Conservation (phyloP, 1,140 invertebrate species). For the Drosophila baimaii region DNA sequence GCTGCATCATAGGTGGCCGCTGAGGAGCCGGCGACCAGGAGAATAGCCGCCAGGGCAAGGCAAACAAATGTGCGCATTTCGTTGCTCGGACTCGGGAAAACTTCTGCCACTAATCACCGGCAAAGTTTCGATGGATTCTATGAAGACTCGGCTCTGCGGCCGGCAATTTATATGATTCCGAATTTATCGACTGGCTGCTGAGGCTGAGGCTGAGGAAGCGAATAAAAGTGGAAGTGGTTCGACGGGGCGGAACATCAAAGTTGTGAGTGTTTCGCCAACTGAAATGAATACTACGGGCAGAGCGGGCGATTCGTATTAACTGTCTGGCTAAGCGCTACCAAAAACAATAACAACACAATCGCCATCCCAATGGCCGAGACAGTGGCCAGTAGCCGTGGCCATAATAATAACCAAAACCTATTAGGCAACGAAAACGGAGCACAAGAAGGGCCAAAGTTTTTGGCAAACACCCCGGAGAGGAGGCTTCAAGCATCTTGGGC, state of each 20-base stretch:
- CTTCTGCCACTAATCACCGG: constrained; percentile 53
- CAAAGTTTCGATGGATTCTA: constrained; percentile 53
- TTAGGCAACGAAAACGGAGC: constrained; percentile 56
- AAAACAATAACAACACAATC: constrained; percentile 45
- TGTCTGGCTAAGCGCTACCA: constrained; percentile 56
- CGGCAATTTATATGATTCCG: constrained; percentile 71
- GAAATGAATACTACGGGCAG: constrained; percentile 58
- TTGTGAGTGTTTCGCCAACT: constrained; percentile 54
- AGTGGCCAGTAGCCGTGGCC: constrained; percentile 27
- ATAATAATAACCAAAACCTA: constrained; percentile 78
- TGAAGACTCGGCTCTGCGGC: constrained; percentile 15
- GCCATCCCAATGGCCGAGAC: constrained; percentile 12
- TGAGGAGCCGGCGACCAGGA: constrained; percentile 26
- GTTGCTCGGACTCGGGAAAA: constrained; percentile 14
- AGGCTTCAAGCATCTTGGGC: constrained; percentile 21
- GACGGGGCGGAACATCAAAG: constrained; percentile 53
- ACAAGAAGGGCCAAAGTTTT: constrained; percentile 30
- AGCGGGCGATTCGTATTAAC: constrained; percentile 66
- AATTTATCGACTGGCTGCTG: constrained; percentile 43
- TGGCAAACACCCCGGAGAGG: constrained; percentile 27
- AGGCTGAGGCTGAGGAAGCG: constrained; percentile 3
- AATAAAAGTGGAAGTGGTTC: constrained; percentile 68
- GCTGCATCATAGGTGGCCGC: constrained; percentile 27
- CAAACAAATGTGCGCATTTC: constrained; percentile 54
- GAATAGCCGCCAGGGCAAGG: constrained; percentile 28